phyloP scores from a whole-genome alignment of 2,113 vertebrate genomes.

The Phyllostomus discolor region DNA sequence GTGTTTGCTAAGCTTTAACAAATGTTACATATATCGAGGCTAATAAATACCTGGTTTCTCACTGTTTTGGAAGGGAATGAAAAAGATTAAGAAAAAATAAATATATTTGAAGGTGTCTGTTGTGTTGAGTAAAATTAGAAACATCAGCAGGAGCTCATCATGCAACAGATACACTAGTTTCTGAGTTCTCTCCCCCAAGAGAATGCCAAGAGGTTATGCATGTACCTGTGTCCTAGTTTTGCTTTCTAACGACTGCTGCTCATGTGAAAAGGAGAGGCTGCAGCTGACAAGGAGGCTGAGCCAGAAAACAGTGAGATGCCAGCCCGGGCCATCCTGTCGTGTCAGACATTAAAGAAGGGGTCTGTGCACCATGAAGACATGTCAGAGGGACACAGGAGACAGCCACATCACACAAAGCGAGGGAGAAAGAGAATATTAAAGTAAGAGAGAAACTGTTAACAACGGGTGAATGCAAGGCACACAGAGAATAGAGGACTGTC shows the following conservation, averaged over 20 bases:
- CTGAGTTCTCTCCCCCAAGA: background rate
- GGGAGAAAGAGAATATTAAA: background rate
- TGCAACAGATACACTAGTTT: background rate
- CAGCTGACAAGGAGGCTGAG: background rate
- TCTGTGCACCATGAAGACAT: background rate
- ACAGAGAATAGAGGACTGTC: too few relatives aligned
- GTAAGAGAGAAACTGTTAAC: background rate
- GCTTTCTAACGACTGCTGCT: background rate
- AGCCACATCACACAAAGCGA: background rate
- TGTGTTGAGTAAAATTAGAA: background rate
- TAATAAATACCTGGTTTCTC: background rate
- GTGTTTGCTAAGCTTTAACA: background rate
- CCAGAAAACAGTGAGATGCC: background rate
- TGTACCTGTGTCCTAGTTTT: background rate
- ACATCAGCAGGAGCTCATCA: background rate
- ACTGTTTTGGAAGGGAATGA: background rate
- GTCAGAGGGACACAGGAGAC: background rate
- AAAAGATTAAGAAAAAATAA: background rate
- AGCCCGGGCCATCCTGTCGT: fast-evolving
- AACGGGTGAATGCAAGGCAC: background rate
- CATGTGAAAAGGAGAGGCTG: background rate
- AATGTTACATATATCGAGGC: background rate
- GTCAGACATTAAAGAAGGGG: background rate
- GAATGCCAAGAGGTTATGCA: background rate
- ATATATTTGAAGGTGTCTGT: background rate